A percentile compares a stretch with the other conserved stretches of the same genome.
Evolutionary conservation across 2,888 invertebrate genomes (phyloP).

Genomic region (Drosophila seclusa): DNA sequence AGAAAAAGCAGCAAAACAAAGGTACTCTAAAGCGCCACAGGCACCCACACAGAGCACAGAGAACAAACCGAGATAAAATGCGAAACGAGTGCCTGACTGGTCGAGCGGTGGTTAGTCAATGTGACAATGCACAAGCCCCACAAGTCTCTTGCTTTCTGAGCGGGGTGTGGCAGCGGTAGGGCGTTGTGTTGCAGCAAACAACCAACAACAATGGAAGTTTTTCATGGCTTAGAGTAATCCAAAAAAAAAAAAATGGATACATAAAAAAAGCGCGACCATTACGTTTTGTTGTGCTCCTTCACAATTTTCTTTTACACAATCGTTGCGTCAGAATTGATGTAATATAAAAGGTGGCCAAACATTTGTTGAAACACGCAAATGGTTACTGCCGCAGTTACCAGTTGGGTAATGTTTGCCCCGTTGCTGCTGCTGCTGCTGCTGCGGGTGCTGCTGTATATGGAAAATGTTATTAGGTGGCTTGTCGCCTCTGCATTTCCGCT

Average conservation of each 20-base stretch:
- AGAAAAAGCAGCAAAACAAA: constrained; percentile 52
- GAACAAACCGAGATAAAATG: constrained; percentile 43
- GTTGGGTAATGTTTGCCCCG: constrained; percentile 18
- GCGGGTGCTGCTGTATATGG: constrained; percentile 23
- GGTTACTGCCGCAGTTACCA: constrained; percentile 11
- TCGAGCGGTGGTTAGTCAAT: constrained; percentile 56
- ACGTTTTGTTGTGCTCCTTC: constrained; percentile 46
- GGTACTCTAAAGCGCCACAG: constrained; percentile 61
- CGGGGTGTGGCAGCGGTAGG: not conserved
- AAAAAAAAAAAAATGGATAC: constrained; percentile 42
- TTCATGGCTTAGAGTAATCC: constrained; percentile 46
- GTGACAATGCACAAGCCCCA: constrained; percentile 61
- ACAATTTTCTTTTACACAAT: constrained; percentile 57
- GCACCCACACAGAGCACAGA: constrained; percentile 22
- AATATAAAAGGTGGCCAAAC: constrained; percentile 73
- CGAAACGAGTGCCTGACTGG: constrained; percentile 25
- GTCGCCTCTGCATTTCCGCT: constrained; percentile 72
- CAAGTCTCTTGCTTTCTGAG: constrained; percentile 30
- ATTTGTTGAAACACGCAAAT: constrained; percentile 63
- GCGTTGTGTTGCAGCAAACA: constrained; percentile 40
- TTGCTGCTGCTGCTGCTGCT: constrained; percentile 4
- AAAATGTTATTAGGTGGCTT: constrained; percentile 79
- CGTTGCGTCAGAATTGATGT: constrained; percentile 58
- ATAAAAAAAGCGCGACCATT: constrained; percentile 43
- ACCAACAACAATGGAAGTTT: constrained; percentile 57